Evolutionary conservation across 2,113 vertebrate species (phyloP), one percentile per base, ranked within the genome.

Genomic region (Plectropomus leopardus): DNA sequence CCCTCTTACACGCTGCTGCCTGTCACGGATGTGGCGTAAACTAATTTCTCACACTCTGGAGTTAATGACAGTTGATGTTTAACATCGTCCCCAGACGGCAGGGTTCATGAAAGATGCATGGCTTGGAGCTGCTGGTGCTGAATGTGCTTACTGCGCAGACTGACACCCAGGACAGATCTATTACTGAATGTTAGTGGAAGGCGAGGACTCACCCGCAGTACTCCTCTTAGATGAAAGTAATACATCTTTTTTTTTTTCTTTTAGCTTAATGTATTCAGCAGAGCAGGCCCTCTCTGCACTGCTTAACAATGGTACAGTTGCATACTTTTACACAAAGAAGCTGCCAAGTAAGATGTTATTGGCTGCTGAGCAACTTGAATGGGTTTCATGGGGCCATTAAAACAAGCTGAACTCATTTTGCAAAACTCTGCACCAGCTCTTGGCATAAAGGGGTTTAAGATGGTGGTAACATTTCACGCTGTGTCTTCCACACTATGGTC

Each of bases 31-130:
- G 78, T 76, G 76, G 80, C 53, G 17, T 76, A 60, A 86, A 91
- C 86, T 87, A 55, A 88, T 91, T 88, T 82, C 75, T 92, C 82
- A 73, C 66, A 30, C 87, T 74, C 64, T 26, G 40, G 45, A 80
- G 84, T 89, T 92, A 92, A 92, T 89, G 88, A 87, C 86, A 89
- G 87, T 78, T 85, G 88, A 91, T 91, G 90, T 89, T 84, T 71
- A 88, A 92, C 89, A 90, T 81, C 57, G 81, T 93, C 88, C 85
- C 88, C 79, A 80, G 87, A 84, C 64, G 2, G 82, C 85, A 13
- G 85, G 72, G 59, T 85, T 94, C 90, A 92, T 92, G 88, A 94
- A 94, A 94, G 82, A 94, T 94, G 89, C 91, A 93, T 92, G 86
- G 53, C 1, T 40, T 70, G 32, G 79, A 78, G 90, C 77, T 64